Base-by-base conservation (phyloP, 2,797 vertebrate species). In the Lagocephalus sceleratus region DNA sequence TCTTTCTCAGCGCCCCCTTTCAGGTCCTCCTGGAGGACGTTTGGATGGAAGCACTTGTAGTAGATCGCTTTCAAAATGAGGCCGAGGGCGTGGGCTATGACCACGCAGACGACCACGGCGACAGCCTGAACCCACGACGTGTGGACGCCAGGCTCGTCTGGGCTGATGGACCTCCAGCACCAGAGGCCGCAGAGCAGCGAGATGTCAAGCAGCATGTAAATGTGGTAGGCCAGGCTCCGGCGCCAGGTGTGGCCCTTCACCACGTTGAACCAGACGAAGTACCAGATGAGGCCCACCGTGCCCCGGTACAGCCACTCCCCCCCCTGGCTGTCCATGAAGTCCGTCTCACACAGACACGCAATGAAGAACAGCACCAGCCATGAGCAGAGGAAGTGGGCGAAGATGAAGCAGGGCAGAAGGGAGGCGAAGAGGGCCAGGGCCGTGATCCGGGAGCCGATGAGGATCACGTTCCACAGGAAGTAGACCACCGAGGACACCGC, bases 261-360 rank as follows among this genome's bases (percentile, higher is more conserved):
- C 66, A 95, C 89, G 0, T 86, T 95, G 67, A 97, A 94, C 96
- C 96, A 99, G 83, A 84, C 82, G 46, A 99, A 98, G 61, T 98
- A 97, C 75, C 94, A 94, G 59, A 98, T 92, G 40, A 93, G 75
- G 0, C 88, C 95, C 51, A 95, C 90, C 0, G 88, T 60, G 42
- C 76, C 89, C 6, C 90, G 85, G 78, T 91, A 99, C 1, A 96
- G 87, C 86, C 89, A 85, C 71, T 98, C 94, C 0, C 90, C 86
- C 0, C 25, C 1, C 0, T 29, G 0, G 0, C 48, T 60, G 0
- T 92, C 88, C 95, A 98, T 98, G n/a, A 97, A 91, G 45, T 75
- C 2, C 0, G 94, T 95, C 42, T 83, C 68, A 62, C 88, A 87
- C 5, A 83, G 51, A 71, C 84, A 92, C 39, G 85, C 90, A 60